These are phyloP conservation scores for Hexactinellida sp. DNA, from an alignment of 37 sponge, comb jelly and placozoan species.

Conservation along the genomic window DNA sequence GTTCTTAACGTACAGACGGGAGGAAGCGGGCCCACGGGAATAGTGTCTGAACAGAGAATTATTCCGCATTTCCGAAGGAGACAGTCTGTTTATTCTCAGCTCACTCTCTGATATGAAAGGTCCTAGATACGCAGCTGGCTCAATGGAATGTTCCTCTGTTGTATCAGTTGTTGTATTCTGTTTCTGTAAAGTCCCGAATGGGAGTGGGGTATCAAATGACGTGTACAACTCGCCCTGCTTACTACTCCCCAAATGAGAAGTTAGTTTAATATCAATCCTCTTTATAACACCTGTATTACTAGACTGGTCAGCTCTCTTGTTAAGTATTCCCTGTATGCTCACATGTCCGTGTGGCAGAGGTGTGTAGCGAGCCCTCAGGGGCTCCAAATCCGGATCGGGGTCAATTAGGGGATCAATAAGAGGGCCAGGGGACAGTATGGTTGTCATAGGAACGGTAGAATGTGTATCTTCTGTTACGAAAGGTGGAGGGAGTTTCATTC, in stretches of 20 bases:
- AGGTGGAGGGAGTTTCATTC: slow-evolving; percentile 83
- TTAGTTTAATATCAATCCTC: background rate
- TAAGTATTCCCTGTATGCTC: background rate
- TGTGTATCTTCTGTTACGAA: slow-evolving; percentile 32
- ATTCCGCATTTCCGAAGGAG: background rate
- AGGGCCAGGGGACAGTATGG: background rate
- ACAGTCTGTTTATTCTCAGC: background rate
- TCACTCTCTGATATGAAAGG: background rate
- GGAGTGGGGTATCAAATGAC: slow-evolving; percentile 4
- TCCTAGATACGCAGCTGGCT: background rate
- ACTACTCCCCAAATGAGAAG: background rate
- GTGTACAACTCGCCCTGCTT: background rate
- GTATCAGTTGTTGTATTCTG: background rate
- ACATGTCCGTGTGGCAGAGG: background rate
- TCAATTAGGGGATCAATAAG: background rate
- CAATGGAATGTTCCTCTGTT: background rate
- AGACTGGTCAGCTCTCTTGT: background rate
- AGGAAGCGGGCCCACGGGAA: slow-evolving; percentile 48
- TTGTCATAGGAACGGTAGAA: background rate
- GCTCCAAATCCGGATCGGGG: background rate
- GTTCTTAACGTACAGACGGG: slow-evolving; percentile 84
- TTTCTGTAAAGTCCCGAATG: background rate
- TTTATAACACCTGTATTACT: background rate
- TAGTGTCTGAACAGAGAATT: slow-evolving; percentile 30
- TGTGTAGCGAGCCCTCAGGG: background rate